These are phyloP conservation scores for Tethya wilhelma DNA, from an alignment of 37 sponge, comb jelly and placozoan species.

Conservation along the genomic window DNA sequence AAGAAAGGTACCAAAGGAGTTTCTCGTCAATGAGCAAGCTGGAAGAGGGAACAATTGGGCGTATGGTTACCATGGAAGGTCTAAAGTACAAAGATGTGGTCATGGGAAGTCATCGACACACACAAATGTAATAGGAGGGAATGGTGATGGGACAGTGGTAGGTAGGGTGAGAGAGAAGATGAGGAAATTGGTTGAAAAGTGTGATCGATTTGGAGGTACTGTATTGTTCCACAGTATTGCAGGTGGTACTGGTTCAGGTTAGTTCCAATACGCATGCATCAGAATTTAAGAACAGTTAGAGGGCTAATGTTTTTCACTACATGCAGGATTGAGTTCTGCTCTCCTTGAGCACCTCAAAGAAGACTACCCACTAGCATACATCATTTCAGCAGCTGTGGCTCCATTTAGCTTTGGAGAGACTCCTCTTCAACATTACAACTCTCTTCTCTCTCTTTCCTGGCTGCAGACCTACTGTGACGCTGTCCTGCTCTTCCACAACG, in stretches of 20 bases:
- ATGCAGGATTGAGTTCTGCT: slow-evolving; percentile 67
- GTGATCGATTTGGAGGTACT: slow-evolving; percentile 64
- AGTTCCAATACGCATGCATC: slow-evolving; percentile 1
- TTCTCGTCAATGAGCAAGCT: slow-evolving; percentile 22
- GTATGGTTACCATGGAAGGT: slow-evolving; percentile 58
- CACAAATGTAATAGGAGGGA: background rate
- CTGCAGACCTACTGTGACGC: slow-evolving; percentile 76
- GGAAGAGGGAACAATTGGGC: slow-evolving; percentile 94
- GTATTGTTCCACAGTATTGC: slow-evolving; percentile 81
- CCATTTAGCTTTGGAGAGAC: slow-evolving; percentile 84
- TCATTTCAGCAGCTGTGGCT: slow-evolving; percentile 67
- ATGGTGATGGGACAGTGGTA: background rate
- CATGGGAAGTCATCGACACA: background rate
- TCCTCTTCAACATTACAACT: slow-evolving; percentile 92
- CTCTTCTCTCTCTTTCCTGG: slow-evolving; percentile 66
- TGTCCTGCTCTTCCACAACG: slow-evolving; percentile 78
- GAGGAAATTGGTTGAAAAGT: slow-evolving; percentile 69
- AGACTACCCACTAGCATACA: slow-evolving; percentile 59
- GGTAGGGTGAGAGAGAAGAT: slow-evolving; percentile 39
- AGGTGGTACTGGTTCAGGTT: slow-evolving; percentile 93
- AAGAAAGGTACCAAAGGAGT: slow-evolving; percentile 14
- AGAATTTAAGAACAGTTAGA: background rate
- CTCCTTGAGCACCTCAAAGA: slow-evolving; percentile 69
- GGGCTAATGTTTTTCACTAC: background rate
- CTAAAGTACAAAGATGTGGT: background rate